A percentile compares a stretch with the other conserved stretches of the same genome.
These are phyloP conservation scores for Drosophila greeni DNA, from an alignment of 2,888 invertebrate genomes.

Conservation along the genomic window DNA sequence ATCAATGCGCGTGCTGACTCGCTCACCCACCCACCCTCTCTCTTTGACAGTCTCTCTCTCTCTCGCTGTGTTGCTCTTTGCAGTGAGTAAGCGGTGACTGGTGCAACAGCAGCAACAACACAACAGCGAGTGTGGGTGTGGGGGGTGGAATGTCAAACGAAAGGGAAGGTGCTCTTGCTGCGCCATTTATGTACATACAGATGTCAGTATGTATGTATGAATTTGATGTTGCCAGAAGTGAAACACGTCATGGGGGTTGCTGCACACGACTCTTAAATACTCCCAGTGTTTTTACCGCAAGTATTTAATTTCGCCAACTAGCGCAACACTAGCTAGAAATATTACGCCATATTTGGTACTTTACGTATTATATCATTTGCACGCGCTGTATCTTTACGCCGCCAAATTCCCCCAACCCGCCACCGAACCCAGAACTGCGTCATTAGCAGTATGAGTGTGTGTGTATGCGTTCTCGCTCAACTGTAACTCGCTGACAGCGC, in stretches of 20 bases:
- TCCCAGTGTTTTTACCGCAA: not conserved
- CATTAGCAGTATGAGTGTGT: conserved; percentile 6
- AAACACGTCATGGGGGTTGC: conserved; percentile 28
- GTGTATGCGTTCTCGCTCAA: conserved; percentile 23
- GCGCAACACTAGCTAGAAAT: conserved; percentile 29
- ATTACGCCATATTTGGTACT: conserved; percentile 41
- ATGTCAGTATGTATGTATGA: conserved; percentile 50
- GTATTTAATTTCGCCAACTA: conserved; percentile 49
- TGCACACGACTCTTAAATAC: conserved; percentile 7
- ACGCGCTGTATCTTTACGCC: conserved; percentile 39
- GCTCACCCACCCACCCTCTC: conserved; percentile 20
- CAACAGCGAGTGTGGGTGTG: conserved; percentile 25
- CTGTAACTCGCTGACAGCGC: conserved; percentile 15
- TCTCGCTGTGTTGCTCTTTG: conserved; percentile 30
- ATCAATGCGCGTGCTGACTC: conserved; percentile 54
- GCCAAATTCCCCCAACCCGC: not conserved
- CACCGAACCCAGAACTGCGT: not conserved
- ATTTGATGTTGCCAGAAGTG: conserved; percentile 12
- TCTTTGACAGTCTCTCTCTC: conserved; percentile 1
- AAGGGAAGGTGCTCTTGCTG: conserved; percentile 53
- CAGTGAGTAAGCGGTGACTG: conserved; percentile 58
- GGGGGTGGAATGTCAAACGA: conserved; percentile 49
- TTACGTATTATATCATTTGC: conserved; percentile 50
- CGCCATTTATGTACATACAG: conserved; percentile 57
- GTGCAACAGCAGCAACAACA: conserved; percentile 20